Base-by-base conservation (phyloP, 2,888 invertebrate genomes). In the Tenthredo mesomela region DNA sequence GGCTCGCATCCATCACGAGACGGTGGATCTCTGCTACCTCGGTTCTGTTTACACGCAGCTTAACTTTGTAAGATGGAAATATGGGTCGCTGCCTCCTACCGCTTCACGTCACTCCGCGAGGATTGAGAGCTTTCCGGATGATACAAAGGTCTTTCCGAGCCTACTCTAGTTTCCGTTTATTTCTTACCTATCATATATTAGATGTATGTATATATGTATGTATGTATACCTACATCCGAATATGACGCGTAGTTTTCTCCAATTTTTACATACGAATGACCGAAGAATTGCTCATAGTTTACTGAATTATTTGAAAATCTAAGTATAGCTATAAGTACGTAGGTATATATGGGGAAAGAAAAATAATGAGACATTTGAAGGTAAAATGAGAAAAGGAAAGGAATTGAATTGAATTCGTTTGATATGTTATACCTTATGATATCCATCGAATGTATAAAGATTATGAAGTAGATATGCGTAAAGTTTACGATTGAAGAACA, bases 1-100 rank as follows among this genome's bases (percentile, higher is more conserved):
- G 61, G 80, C 33, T 61, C 37, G 67, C 67, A 82, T 82, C 82
- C 82, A 82, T 82, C 82, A 82, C 65, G 10, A 67, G 67, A 43
- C 12, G 47, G 21, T 82, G 82, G 80, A 80, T 80, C 37, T 80
- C 37, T 15, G 37, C 9, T 58, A 33, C 50, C 47, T 70, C 43
- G 82, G 65, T 82, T 70, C 82, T 82, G 82, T 82, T 82, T 82
- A 82, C 82, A 82, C 82, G 82, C 43, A 82, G 82, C 65, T 82
- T 82, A 82, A 82, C 82, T 82, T 47, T 82, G 82, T 82, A 82
- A 82, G 82, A 82, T 82, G 82, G 67, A 82, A 82, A 82, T 82
- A 82, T 82, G 82, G 82, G 65, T 50, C 67, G 82, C 47, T 43
- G 47, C n/a, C 47, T 21, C 29, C 67, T 61, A 50, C 61, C 80